Conservation (phyloP, 2,113 vertebrate species). For the Anser brachyrhynchus region DNA sequence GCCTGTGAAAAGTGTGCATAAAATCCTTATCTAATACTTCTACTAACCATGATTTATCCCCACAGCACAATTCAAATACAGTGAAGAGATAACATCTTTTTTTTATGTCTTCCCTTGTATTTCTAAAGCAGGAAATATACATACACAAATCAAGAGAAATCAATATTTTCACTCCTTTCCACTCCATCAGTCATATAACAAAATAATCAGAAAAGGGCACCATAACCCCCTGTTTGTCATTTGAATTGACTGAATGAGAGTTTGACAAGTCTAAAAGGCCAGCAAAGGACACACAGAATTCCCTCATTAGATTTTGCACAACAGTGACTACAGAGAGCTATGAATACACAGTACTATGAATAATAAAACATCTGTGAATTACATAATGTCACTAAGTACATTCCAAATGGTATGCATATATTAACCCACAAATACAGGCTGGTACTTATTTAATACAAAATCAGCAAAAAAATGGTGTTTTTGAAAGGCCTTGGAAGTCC, state of each 20-base stretch:
- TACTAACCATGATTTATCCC: not conserved
- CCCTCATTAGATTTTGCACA: slow-evolving; percentile 65
- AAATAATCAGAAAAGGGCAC: slow-evolving; percentile 11
- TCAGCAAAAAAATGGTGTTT: slow-evolving; percentile 1
- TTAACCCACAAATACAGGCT: slow-evolving; percentile 62
- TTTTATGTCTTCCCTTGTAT: not conserved
- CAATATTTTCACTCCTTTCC: not conserved
- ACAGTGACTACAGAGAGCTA: slow-evolving; percentile 57
- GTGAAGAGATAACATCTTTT: not conserved
- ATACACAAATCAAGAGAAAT: not conserved
- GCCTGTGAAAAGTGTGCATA: not conserved
- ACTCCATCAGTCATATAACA: not conserved
- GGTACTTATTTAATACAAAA: slow-evolving; percentile 65
- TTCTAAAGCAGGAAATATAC: not conserved
- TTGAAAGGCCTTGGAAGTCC: slow-evolving; percentile 20
- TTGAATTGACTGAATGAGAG: slow-evolving; percentile 16
- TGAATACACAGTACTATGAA: slow-evolving; percentile 66
- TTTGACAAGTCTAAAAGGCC: slow-evolving; percentile 29
- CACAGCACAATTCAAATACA: not conserved
- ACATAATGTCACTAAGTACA: slow-evolving; percentile 57
- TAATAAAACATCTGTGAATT: slow-evolving; percentile 74
- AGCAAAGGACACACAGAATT: slow-evolving; percentile 34
- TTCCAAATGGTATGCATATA: slow-evolving; percentile 66
- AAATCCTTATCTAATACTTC: not conserved
- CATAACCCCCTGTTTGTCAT: not conserved